These are phyloP conservation scores for Parauchenoglanis punctatus DNA, from an alignment of 2,797 vertebrate genomes.

Conservation along the genomic window DNA sequence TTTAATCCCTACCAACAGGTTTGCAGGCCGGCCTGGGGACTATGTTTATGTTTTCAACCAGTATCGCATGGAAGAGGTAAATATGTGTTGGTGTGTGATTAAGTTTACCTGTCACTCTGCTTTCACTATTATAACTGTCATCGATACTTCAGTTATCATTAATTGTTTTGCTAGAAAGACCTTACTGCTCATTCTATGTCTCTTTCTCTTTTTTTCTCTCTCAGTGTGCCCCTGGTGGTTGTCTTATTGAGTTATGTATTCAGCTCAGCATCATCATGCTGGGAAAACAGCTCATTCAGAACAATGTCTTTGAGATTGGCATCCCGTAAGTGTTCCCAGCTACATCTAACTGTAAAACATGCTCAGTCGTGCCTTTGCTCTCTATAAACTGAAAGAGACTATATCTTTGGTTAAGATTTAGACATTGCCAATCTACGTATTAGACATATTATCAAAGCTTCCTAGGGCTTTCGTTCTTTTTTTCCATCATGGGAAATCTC, in stretches of 20 bases:
- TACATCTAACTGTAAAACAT: conserved; percentile 6
- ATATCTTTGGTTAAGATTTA: not conserved
- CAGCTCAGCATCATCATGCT: conserved; percentile 99
- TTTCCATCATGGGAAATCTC: not conserved
- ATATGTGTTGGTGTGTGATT: conserved; percentile 38
- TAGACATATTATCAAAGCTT: not conserved
- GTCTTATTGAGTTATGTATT: conserved; percentile 95
- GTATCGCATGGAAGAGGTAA: conserved; percentile 94
- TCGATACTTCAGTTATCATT: not conserved
- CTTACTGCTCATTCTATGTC: not conserved
- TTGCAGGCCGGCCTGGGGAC: conserved; percentile 89
- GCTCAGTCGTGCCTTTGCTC: not conserved
- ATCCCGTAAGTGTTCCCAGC: conserved; percentile 85
- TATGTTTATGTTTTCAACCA: conserved; percentile 92
- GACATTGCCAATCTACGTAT: not conserved
- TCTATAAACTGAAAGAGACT: not conserved
- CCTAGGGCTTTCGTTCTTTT: not conserved
- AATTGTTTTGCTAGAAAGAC: not conserved
- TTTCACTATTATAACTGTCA: not conserved
- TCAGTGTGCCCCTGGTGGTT: conserved; percentile 96
- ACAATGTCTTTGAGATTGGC: conserved; percentile 97
- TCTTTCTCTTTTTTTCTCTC: not conserved
- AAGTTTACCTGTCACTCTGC: not conserved
- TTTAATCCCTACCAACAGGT: conserved; percentile 72
- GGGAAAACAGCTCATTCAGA: conserved; percentile 97